Conservation (phyloP, 2,113 vertebrate species). For the Phalacrocorax brasilianus region DNA sequence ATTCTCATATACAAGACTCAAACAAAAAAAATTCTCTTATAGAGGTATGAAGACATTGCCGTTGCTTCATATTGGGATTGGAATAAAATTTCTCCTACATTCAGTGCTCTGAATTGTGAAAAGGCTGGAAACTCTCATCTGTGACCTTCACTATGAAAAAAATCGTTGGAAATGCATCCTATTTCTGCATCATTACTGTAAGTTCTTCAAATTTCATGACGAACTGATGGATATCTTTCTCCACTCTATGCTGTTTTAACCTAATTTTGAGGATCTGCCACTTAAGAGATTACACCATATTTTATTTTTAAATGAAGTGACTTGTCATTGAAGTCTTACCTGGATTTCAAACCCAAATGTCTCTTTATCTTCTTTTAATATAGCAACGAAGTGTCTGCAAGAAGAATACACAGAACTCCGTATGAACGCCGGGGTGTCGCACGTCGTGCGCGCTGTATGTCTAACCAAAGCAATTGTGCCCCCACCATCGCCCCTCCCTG, state of each 20-base stretch:
- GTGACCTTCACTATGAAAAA: not conserved
- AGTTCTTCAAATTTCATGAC: not conserved
- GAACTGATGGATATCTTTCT: not conserved
- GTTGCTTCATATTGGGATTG: not conserved
- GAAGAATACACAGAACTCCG: not conserved
- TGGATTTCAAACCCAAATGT: constrained; percentile 96
- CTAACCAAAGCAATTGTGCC: not conserved
- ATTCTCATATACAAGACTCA: not conserved
- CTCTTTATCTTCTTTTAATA: constrained; percentile 91
- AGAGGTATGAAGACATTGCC: not conserved
- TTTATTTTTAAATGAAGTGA: not conserved
- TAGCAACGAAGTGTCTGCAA: constrained; percentile 68
- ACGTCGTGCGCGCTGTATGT: too few relatives aligned
- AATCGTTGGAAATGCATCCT: not conserved
- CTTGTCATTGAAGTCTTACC: constrained; percentile 71
- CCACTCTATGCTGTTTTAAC: not conserved
- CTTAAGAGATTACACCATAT: not conserved
- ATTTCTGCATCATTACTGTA: rapidly evolving
- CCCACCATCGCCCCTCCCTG: rapidly evolving
- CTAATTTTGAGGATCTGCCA: not conserved
- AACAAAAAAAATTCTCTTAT: rapidly evolving
- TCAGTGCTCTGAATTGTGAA: not conserved
- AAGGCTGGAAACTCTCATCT: not conserved
- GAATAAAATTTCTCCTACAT: not conserved
- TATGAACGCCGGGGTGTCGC: not conserved